phyloP scores from a whole-genome alignment of 2,797 vertebrate genomes.

The Karalla daura region DNA sequence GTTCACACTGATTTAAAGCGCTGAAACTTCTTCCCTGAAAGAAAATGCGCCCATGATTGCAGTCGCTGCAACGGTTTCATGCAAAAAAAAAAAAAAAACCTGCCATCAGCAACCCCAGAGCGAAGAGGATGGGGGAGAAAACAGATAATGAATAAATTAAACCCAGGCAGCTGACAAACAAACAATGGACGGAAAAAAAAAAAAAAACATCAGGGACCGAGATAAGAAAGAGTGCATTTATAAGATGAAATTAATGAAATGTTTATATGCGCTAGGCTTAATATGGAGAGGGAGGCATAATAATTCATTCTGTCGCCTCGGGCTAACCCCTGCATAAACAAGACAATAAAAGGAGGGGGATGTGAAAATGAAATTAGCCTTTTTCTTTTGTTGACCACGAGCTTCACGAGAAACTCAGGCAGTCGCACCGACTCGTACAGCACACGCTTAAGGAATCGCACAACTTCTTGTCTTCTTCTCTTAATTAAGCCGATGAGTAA shows the following conservation, averaged over 20 bases:
- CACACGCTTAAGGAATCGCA: constrained; percentile 28
- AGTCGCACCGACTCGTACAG: constrained; percentile 1
- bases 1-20: constrained; percentile 13
- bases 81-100: constrained; percentile 25
- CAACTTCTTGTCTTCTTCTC: constrained; percentile 14
- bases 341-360: constrained; percentile 58
- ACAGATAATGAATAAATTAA: constrained; percentile 65
- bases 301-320: constrained; percentile 50
- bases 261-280: constrained; percentile 57
- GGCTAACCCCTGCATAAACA: constrained; percentile 35
- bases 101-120: constrained; percentile 34
- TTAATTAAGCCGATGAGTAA: constrained; percentile 41
- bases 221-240: constrained; percentile 61
- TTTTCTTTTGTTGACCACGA: constrained; percentile 51
- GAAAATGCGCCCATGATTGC: constrained; percentile 20
- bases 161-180: constrained; percentile 54
- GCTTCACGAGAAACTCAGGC: constrained; percentile 41
- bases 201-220: constrained; percentile 33
- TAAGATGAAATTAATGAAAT: constrained; percentile 67
- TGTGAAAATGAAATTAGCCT: constrained; percentile 58
- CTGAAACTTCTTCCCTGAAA: constrained; percentile 8
- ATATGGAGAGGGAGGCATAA: constrained; percentile 41
- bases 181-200: constrained; percentile 23
- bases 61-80: constrained; percentile 14
- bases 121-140: constrained; percentile 21